Evolutionary conservation across 1,140 invertebrate genomes (phyloP).

Genomic region (Spodoptera litura): DNA sequence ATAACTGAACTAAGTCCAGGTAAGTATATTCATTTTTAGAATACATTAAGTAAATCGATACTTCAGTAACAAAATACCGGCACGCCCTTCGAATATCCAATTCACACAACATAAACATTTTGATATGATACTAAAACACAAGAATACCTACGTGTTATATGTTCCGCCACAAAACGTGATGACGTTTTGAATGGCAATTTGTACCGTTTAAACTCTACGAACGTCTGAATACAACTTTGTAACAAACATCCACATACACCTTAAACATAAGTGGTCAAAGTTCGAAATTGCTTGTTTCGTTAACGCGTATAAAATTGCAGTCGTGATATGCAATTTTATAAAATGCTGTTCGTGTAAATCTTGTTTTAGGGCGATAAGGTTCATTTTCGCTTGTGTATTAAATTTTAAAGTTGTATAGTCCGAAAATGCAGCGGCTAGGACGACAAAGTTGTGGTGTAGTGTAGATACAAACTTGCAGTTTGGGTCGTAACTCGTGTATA

Average conservation of each 20-base stretch:
- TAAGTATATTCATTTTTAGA: no score
- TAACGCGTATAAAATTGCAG: conserved; percentile 30
- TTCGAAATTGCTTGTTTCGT: conserved; percentile 37
- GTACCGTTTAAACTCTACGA: conserved; percentile 63
- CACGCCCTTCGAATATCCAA: conserved; percentile 34
- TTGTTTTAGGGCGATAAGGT: conserved; percentile 31
- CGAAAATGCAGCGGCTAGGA: conserved; percentile 56
- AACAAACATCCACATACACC: conserved; percentile 3
- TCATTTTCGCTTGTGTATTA: conserved; percentile 31
- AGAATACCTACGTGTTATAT: conserved; percentile 43
- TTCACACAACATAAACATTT: conserved; percentile 52
- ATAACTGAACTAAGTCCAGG: no score
- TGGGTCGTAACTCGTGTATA: conserved; percentile 53
- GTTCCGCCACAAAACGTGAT: conserved; percentile 59
- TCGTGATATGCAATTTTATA: neutral
- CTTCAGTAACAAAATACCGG: conserved; percentile 8
- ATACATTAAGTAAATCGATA: neutral
- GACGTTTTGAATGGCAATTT: conserved; percentile 66
- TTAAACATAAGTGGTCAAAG: conserved; percentile 18
- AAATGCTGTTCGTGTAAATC: neutral
- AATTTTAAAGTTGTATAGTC: conserved; percentile 46
- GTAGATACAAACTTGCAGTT: conserved; percentile 60
- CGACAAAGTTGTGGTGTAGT: conserved; percentile 59
- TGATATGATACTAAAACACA: conserved; percentile 54
- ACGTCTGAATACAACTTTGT: conserved; percentile 51